Percentiles rank a stretch among this genome's conserved stretches.
Conservation (phyloP, 2,797 vertebrate species). For the Brachyalestes nurse region DNA sequence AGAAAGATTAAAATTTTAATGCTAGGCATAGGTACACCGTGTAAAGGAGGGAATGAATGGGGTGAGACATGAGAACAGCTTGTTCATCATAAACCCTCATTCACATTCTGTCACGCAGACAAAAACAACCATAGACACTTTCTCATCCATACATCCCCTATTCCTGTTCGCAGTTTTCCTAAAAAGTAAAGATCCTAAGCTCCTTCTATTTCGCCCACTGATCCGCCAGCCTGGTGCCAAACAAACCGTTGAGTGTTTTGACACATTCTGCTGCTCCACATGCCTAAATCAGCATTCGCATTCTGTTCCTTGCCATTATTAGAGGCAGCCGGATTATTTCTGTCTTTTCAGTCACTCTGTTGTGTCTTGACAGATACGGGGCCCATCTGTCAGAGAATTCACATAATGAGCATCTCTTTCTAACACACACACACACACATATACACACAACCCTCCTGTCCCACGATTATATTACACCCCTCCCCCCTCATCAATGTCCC, state of each 20-base stretch:
- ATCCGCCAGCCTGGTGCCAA: slow-evolving; percentile 44
- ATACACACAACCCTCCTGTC: slow-evolving; percentile 32
- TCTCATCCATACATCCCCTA: slow-evolving; percentile 6
- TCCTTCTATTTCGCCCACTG: slow-evolving; percentile 31
- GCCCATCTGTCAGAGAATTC: slow-evolving; percentile 78
- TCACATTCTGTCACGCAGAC: background rate
- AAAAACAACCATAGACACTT: slow-evolving; percentile 15
- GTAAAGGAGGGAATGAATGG: background rate
- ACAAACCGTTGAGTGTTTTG: slow-evolving; percentile 61
- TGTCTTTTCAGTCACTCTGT: slow-evolving; percentile 56
- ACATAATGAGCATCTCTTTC: slow-evolving; percentile 69
- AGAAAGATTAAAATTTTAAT: slow-evolving; percentile 2
- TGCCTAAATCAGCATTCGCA: slow-evolving; percentile 54
- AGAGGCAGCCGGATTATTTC: slow-evolving; percentile 57
- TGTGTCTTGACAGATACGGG: slow-evolving; percentile 47
- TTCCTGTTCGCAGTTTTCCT: slow-evolving; percentile 23
- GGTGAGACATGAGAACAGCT: slow-evolving; percentile 20
- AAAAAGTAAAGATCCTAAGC: slow-evolving; percentile 20
- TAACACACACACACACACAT: slow-evolving; percentile 37
- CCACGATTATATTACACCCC: slow-evolving; percentile 36
- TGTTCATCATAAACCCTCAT: slow-evolving; percentile 29
- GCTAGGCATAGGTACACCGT: background rate
- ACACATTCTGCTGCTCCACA: slow-evolving; percentile 59
- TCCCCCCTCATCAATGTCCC: slow-evolving; percentile 31
- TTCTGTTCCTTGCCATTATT: slow-evolving; percentile 60